These are phyloP conservation scores for Microcebus murinus DNA, from an alignment of 2,113 vertebrate species.

Conservation along the genomic window DNA sequence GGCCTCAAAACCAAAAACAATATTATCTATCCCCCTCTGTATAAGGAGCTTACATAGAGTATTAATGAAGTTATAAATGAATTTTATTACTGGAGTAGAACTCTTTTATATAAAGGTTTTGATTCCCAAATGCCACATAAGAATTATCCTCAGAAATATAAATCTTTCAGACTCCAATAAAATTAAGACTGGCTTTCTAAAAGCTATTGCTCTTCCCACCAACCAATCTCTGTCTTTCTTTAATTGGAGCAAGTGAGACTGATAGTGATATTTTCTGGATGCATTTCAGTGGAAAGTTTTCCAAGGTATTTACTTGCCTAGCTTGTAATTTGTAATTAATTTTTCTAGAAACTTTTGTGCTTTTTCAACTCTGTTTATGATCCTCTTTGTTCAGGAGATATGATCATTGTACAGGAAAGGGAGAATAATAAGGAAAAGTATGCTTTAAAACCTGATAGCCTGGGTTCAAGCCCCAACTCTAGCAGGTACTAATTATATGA, in stretches of 20 bases:
- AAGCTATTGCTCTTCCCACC: background rate
- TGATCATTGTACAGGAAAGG: background rate
- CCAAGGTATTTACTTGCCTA: background rate
- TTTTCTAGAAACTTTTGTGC: slow-evolving; percentile 6
- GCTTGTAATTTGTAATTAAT: background rate
- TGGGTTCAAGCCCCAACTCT: background rate
- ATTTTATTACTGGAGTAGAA: background rate
- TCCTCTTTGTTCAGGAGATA: background rate
- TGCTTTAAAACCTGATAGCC: background rate
- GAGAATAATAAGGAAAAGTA: background rate
- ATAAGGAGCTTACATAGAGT: background rate
- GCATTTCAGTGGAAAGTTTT: background rate
- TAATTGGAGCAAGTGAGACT: background rate
- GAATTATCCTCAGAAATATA: background rate
- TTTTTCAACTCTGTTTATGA: background rate
- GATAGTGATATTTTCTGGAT: background rate
- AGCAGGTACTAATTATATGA: background rate
- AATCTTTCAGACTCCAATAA: slow-evolving; percentile 13
- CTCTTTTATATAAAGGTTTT: background rate
- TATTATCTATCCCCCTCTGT: background rate
- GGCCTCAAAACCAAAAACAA: background rate
- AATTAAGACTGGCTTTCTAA: slow-evolving; percentile 9
- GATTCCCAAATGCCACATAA: background rate
- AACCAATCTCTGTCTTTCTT: background rate
- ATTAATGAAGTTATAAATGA: background rate